Base-by-base conservation (phyloP, 2,888 invertebrate genomes). In the Patella pellucida region DNA sequence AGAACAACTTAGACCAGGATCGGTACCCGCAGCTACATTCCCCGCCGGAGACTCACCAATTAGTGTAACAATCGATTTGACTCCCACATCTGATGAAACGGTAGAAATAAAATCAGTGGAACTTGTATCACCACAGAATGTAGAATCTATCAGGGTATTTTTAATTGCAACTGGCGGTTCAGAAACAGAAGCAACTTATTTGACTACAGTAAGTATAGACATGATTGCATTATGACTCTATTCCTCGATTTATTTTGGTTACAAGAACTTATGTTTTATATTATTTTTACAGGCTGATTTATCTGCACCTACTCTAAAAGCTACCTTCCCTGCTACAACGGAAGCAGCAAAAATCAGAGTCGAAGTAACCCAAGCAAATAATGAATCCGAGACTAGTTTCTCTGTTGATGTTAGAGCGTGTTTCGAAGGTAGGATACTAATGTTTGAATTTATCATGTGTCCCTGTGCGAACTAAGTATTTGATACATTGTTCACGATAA, bases 31-130 rank as follows among this genome's bases (percentile, higher is more conserved):
- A 62, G 62, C 62, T 23, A 62, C 62, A n/a, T 62, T 62, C 14
- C 23, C 19, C 12, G 11, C 23, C 23, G 12, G 14, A 19, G 0
- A 23, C 12, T 3, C 19, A 23, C 62, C 62, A 62, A 41, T 41
- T 41, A 23, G 19, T 23, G 23, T 62, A 62, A 23, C 23, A 12
- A 11, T 62, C 19, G 62, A 62, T 62, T 62, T 62, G 23, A 23
- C 62, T 23, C 62, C 62, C 19, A 23, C 11, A 0, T 9, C 12
- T 19, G 62, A 62, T 62, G 62, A 62, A 23, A 23, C 62, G 19
- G 62, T 62, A 15, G 62, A 62, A 62, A 19, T 62, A 4, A 62
- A 62, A 62, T 62, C 62, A 12, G 62, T 62, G 19, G 62, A 62
- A 62, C 62, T 62, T 19, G 7, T 62, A 23, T 19, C 19, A 23